Base-by-base conservation (phyloP, 2,888 invertebrate species). In the Hypsopygia costalis region DNA sequence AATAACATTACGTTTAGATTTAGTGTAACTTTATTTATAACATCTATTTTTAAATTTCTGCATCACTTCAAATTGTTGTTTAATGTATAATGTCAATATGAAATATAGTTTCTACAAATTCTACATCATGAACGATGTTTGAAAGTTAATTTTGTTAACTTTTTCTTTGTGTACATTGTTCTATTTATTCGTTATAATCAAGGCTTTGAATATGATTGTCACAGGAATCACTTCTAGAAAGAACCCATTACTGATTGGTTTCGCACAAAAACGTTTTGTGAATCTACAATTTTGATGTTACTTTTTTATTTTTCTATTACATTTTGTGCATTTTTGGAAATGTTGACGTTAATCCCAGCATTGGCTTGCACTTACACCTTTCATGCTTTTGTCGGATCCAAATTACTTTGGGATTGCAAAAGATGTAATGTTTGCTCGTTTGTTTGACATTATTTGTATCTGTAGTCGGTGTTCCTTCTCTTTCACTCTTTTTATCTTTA, bases 401-500 rank as follows among this genome's bases (percentile, higher is more conserved):
- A 45, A 57, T 53, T 58, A 59, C 52, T 64, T 68, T 62, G 56
- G 52, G 51, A 58, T 50, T 66, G 56, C 58, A 53, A 47, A 45
- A 39, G 40, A 36, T 43, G 41, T 58, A 60, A 58, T 76, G 72
- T 68, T 77, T 71, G 37, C 29, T 29, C 36, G 36, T 71, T 59
- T 69, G 68, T 65, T 64, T 57, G 36, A 47, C 56, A 49, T 68
- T 70, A 50, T 71, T 60, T 71, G 69, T 82, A 69, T 64, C 44
- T 71, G 77, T 88, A 87, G 87, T 85, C 85, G 77, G 86, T 88
- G 88, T 88, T 88, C 88, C 58, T 87, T 88, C 88, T 88, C 88
- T 88, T 86, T 85, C 70, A 79, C 80, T 75, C 69, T 74, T 72
- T 67, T 70, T 55, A 51, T 65, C 51, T 64, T 51, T 52, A 49